These are phyloP conservation scores for Zhuqinia jingwanae DNA, from an alignment of 2,888 invertebrate species.

Conservation along the genomic window DNA sequence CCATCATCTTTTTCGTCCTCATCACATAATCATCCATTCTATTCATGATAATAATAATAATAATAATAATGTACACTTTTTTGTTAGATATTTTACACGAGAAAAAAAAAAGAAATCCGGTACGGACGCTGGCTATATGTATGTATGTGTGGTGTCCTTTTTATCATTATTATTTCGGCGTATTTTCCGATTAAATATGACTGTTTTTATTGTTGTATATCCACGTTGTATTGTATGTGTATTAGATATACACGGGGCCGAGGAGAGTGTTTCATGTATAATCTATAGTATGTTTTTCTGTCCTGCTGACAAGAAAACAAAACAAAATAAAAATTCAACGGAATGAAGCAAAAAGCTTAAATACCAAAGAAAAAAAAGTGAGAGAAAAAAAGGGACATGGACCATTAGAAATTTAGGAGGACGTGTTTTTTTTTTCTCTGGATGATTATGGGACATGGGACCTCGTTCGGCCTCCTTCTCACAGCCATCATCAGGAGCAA, in stretches of 20 bases:
- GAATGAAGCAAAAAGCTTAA: too few species aligned
- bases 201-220: background rate
- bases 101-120: constrained; percentile 6
- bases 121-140: background rate
- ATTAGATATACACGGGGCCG: too few species aligned
- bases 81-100: background rate
- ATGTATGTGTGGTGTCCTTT: too few species aligned
- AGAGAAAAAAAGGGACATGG: constrained; percentile 10
- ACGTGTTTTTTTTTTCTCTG: background rate
- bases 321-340: background rate
- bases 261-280: too few species aligned
- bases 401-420: background rate
- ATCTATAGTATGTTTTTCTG: background rate
- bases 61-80: too few species aligned
- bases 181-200: constrained; percentile 34
- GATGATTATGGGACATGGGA: background rate
- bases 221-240: too few species aligned
- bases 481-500: background rate
- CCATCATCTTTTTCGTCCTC: background rate
- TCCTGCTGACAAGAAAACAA: constrained; percentile 44
- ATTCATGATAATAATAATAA: too few species aligned
- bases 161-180: too few species aligned
- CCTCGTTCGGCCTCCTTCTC: background rate
- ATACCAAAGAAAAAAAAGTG: background rate
- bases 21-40: constrained; percentile 17